A percentile compares a stretch with the other conserved stretches of the same genome.
Conservation (phyloP, 2,113 vertebrate genomes). For the Jacana jacana region DNA sequence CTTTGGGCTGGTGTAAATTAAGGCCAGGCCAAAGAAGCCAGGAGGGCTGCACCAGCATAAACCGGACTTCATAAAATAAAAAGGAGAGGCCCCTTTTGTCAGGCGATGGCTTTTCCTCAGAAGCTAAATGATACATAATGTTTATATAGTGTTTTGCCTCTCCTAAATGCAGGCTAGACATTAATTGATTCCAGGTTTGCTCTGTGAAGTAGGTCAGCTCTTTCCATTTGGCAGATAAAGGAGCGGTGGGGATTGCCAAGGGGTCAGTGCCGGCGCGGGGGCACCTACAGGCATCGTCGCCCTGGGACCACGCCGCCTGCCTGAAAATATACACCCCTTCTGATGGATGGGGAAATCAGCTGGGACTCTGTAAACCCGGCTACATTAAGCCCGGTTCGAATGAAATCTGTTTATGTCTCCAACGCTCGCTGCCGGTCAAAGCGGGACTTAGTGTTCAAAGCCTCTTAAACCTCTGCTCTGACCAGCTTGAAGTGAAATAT, state of each 20-base stretch:
- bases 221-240: conserved; percentile 13
- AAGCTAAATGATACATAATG: conserved; percentile 64
- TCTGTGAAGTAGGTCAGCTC: conserved; percentile 13
- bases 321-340: not conserved
- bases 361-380: not conserved
- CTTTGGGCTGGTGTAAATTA: not conserved
- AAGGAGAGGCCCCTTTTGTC: conserved; percentile 41
- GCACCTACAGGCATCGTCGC: not conserved
- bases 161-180: conserved; percentile 56
- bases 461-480: conserved; percentile 20
- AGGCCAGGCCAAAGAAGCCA: not conserved
- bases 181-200: conserved; percentile 65
- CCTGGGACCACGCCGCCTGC: not conserved
- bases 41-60: not conserved
- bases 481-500: not conserved
- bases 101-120: conserved; percentile 31
- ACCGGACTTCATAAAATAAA: not conserved
- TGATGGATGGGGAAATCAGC: not conserved
- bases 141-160: conserved; percentile 57
- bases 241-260: not conserved
- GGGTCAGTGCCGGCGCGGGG: not conserved
- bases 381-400: conserved; percentile 25
- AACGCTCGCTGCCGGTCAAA: not conserved
- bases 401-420: conserved; percentile 52
- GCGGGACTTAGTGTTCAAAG: conserved; percentile 29